These are phyloP conservation scores for Rhynchopsitta pachyrhyncha DNA, from an alignment of 2,113 vertebrate genomes.

Conservation along the genomic window DNA sequence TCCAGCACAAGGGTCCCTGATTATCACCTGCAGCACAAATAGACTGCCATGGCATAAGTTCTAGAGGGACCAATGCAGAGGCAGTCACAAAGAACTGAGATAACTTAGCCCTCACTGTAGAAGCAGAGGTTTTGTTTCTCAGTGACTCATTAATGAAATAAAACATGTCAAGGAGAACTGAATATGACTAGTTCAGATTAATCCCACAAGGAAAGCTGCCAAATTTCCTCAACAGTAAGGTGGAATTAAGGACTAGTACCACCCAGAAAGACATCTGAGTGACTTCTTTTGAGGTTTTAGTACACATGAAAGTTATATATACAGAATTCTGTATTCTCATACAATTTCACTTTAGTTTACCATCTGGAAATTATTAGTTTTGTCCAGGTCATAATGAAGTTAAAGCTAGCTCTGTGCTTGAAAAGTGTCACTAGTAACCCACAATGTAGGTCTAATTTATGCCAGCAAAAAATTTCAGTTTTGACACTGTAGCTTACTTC, in stretches of 20 bases:
- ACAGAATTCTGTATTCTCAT: not conserved
- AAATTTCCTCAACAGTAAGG: not conserved
- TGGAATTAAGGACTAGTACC: not conserved
- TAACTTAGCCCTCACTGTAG: not conserved
- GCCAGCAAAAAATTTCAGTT: not conserved
- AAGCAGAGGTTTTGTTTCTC: not conserved
- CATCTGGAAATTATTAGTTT: not conserved
- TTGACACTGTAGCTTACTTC: not conserved
- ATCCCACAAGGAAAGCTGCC: not conserved
- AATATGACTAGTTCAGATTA: not conserved
- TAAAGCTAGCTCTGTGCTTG: not conserved
- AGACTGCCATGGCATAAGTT: not conserved
- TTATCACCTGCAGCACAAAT: not conserved
- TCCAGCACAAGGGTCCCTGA: not conserved
- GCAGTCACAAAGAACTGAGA: not conserved
- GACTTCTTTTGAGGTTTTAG: not conserved
- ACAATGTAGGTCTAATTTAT: not conserved
- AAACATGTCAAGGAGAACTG: not conserved
- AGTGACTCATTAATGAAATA: not conserved
- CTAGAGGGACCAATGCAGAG: not conserved
- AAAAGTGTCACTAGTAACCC: not conserved
- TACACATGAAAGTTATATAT: not conserved
- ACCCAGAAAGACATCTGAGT: not conserved
- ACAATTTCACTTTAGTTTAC: not conserved
- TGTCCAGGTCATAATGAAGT: not conserved